Conservation (phyloP, 1,140 invertebrate genomes). For the Thalassaphorura encarpata region DNA sequence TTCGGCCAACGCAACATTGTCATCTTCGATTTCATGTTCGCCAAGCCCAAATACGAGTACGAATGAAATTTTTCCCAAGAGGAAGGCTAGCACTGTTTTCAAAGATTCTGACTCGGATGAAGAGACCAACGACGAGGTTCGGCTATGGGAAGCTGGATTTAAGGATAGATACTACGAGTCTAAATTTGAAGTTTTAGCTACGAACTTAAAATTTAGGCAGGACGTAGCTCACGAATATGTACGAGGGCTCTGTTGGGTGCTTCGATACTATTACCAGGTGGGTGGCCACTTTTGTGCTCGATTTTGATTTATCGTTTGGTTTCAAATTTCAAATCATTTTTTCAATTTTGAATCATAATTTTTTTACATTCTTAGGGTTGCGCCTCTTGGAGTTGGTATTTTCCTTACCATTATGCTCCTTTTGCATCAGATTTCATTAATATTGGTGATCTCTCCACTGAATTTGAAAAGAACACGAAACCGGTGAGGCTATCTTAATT, state of each 20-base stretch:
- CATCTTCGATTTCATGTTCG: neutral
- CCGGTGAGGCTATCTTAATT: slow-evolving; percentile 53
- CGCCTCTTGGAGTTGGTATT: slow-evolving; percentile 99
- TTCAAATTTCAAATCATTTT: neutral
- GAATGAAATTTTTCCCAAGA: too few relatives aligned
- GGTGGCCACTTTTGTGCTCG: neutral
- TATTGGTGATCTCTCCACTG: slow-evolving; percentile 68
- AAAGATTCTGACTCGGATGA: slow-evolving; percentile 47
- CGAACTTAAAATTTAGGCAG: slow-evolving; percentile 77
- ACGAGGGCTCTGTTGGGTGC: slow-evolving; percentile 92
- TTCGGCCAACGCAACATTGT: too few relatives aligned
- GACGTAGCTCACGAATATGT: slow-evolving; percentile 91
- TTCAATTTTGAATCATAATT: too few relatives aligned
- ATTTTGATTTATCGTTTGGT: neutral
- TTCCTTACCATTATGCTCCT: slow-evolving; percentile 99
- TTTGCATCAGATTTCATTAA: slow-evolving; percentile 98
- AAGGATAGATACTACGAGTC: slow-evolving; percentile 96
- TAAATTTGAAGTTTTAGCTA: slow-evolving; percentile 80
- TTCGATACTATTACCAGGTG: slow-evolving; percentile 94
- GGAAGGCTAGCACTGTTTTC: too few relatives aligned
- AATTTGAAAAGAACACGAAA: slow-evolving; percentile 77
- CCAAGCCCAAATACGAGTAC: neutral
- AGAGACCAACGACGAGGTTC: slow-evolving; percentile 81
- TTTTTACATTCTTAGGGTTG: slow-evolving; percentile 80
- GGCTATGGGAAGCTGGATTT: slow-evolving; percentile 95